Evolutionary conservation across 2,113 vertebrate genomes (phyloP).

Genomic region (Oncorhynchus clarkii): DNA sequence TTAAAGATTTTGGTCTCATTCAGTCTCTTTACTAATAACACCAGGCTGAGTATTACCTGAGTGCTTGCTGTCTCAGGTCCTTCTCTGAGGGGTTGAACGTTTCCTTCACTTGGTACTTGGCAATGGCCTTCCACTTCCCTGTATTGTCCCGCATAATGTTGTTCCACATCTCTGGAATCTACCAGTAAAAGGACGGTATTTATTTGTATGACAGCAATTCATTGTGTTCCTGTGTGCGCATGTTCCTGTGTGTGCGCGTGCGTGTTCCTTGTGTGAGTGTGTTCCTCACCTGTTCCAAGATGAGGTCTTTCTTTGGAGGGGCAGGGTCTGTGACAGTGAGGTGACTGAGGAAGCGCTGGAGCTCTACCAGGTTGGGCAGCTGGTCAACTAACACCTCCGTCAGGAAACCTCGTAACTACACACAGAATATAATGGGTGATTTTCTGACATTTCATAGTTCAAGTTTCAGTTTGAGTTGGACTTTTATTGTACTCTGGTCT

Average conservation of each 20-base stretch:
- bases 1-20: not conserved
- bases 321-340: slow-evolving; percentile 81
- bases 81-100: slow-evolving; percentile 82
- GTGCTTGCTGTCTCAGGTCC: slow-evolving; percentile 81
- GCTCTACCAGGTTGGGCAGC: slow-evolving; percentile 84
- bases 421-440: slow-evolving; percentile 1
- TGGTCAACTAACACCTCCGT: slow-evolving; percentile 90
- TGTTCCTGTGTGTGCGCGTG: too few species aligned
- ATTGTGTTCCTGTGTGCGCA: too few species aligned
- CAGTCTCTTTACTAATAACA: not conserved
- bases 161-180: slow-evolving; percentile 89
- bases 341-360: slow-evolving; percentile 86
- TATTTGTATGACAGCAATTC: too few species aligned
- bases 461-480: not conserved
- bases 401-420: slow-evolving; percentile 84
- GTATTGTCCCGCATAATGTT: slow-evolving; percentile 77
- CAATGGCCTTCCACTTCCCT: slow-evolving; percentile 89
- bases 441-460: not conserved
- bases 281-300: slow-evolving; percentile 87
- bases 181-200: not conserved
- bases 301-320: slow-evolving; percentile 82
- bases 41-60: slow-evolving; percentile 69
- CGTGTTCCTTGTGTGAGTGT: not conserved
- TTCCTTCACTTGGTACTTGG: slow-evolving; percentile 85
- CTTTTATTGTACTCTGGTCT: not conserved